A percentile compares a stretch with the other conserved stretches of the same genome.
phyloP scores from a whole-genome alignment of 2,797 vertebrate species.

The Nyctalus aviator region DNA sequence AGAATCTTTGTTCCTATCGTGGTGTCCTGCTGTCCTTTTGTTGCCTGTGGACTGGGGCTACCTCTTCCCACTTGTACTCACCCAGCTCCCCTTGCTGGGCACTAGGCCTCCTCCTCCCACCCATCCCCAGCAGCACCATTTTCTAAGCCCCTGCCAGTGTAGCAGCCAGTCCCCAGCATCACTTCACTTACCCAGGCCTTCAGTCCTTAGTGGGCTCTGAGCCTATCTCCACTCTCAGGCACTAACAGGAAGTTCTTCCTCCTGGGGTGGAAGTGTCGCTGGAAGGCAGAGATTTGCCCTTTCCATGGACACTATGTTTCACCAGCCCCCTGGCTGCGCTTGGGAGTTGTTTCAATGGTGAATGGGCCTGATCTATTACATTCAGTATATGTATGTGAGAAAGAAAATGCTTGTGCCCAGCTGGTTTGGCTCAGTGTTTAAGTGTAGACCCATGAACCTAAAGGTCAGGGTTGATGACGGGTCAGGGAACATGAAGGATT shows the following conservation, averaged over 20 bases:
- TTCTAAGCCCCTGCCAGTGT: background rate
- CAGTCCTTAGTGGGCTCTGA: background rate
- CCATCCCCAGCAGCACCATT: background rate
- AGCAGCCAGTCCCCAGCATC: background rate
- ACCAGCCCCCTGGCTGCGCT: background rate
- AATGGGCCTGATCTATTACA: background rate
- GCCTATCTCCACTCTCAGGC: background rate
- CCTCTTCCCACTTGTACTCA: background rate
- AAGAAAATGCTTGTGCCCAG: constrained; percentile 60
- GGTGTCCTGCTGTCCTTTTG: too few relatives aligned
- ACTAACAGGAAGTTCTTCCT: too few relatives aligned
- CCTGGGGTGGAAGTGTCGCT: too few relatives aligned
- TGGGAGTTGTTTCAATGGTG: background rate
- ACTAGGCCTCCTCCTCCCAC: background rate
- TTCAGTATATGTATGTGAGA: constrained; percentile 24
- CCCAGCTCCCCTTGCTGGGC: background rate
- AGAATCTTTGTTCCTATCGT: background rate
- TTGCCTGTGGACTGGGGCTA: background rate
- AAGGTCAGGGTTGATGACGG: background rate
- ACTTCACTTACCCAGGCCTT: background rate
- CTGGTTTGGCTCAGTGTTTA: too few relatives aligned
- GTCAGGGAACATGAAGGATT: background rate
- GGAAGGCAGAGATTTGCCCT: background rate
- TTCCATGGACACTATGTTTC: background rate
- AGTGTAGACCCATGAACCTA: too few relatives aligned